These are phyloP conservation scores for Prenolepis imparis DNA, from an alignment of 2,888 invertebrate genomes.

Conservation along the genomic window DNA sequence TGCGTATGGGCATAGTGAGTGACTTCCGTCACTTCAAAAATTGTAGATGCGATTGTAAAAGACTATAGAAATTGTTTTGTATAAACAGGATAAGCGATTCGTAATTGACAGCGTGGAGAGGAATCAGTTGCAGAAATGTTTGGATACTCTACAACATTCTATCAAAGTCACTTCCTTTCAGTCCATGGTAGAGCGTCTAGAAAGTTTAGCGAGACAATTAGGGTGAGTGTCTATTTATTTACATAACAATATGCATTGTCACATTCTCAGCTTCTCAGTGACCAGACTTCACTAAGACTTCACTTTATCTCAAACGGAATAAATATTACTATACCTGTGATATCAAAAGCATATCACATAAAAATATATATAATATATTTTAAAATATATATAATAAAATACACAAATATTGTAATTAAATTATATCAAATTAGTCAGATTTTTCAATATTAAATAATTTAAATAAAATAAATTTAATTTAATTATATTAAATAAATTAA, in stretches of 20 bases:
- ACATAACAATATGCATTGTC: background rate
- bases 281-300: too few relatives aligned
- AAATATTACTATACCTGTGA: too few relatives aligned
- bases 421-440: background rate
- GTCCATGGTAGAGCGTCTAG: slow-evolving; percentile 96
- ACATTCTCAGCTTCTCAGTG: too few relatives aligned
- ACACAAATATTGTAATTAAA: background rate
- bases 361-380: too few relatives aligned
- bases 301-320: too few relatives aligned
- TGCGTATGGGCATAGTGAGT: slow-evolving; percentile 94
- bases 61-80: background rate
- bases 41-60: background rate
- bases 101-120: slow-evolving; percentile 95
- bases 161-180: slow-evolving; percentile 97
- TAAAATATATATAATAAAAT: too few relatives aligned
- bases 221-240: slow-evolving; percentile 88
- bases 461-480: too few relatives aligned
- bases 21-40: background rate
- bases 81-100: slow-evolving; percentile 94
- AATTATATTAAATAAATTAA: too few relatives aligned
- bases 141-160: slow-evolving; percentile 96
- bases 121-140: slow-evolving; percentile 94
- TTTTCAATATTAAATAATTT: background rate
- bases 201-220: slow-evolving; percentile 95
- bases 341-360: too few relatives aligned